Evolutionary conservation across 2,797 vertebrate species (phyloP).

Genomic region (Syngnathus acus): DNA sequence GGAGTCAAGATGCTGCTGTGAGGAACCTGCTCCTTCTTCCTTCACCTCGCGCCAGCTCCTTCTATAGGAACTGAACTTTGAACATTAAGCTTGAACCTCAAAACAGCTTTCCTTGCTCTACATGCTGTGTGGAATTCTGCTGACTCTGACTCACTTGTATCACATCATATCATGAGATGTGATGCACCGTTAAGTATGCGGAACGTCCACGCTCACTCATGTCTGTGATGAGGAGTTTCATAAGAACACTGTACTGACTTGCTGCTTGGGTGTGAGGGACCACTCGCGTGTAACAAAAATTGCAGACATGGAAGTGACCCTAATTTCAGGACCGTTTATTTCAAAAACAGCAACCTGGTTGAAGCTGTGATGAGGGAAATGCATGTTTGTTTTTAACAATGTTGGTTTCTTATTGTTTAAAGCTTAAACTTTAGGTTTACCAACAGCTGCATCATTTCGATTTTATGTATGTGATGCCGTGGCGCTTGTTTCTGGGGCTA

Average conservation of each 20-base stretch:
- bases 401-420: not conserved
- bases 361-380: not conserved
- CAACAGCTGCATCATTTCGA: not conserved
- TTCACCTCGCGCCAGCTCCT: constrained; percentile 1
- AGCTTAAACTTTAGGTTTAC: not conserved
- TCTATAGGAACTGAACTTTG: not conserved
- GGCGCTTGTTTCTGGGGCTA: not conserved
- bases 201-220: not conserved
- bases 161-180: not conserved
- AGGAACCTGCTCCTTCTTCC: constrained; percentile 34
- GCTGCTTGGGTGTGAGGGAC: not conserved
- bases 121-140: constrained; percentile 23
- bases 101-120: constrained; percentile 12
- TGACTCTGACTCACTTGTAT: constrained; percentile 28
- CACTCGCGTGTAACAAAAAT: not conserved
- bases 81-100: constrained; percentile 23
- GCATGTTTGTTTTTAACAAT: not conserved
- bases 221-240: not conserved
- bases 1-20: constrained; percentile 92
- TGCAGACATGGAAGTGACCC: not conserved
- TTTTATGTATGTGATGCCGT: not conserved
- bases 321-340: not conserved
- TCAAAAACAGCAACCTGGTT: not conserved
- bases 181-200: not conserved
- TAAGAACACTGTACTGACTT: not conserved